Base-by-base conservation (phyloP, 2,797 vertebrate species). In the Microchirus variegatus region DNA sequence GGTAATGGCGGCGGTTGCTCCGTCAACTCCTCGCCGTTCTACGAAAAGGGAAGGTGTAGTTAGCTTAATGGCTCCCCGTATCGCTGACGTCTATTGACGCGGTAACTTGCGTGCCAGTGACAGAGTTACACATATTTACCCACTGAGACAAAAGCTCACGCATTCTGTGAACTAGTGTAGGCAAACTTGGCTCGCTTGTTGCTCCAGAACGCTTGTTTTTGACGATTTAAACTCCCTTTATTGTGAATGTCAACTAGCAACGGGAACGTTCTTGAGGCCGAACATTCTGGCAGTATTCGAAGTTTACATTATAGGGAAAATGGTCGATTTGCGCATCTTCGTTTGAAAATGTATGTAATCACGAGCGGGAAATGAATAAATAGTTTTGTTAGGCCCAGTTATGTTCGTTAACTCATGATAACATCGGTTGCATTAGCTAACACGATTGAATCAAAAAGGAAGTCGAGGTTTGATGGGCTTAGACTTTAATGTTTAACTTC, bases 81-180 rank as follows among this genome's bases (percentile, higher is more conserved):
- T 87, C 92, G 92, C 93, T 94, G 93, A 94, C 93, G 93, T 94
- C 90, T 94, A 81, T 94, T 92, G 93, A 94, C 93, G 93, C 93
- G 92, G 81, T 88, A 81, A 90, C 80, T 91, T 92, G 92, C 93
- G 92, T 94, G 89, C 87, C 89, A 90, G 92, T 94, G 93, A 93
- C 92, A 92, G 87, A 89, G 89, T 87, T 85, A 67, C 90, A 87
- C 82, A 86, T 90, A 91, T 91, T 92, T 89, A 81, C 91, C 84
- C 90, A 85, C 64, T 59, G 86, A 85, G 82, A 87, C 87, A 83
- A 86, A 82, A 81, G 85, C 86, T 81, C 85, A 52, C 78, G 75
- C 81, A 59, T 79, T 77, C 71, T n/a, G 70, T 42, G 69, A 76
- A 63, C 37, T 70, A 9, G 47, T 56, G 58, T 5, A 22, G 13